These are phyloP conservation scores for Thymelicus sylvestris DNA, from an alignment of 2,888 invertebrate genomes.

Conservation along the genomic window DNA sequence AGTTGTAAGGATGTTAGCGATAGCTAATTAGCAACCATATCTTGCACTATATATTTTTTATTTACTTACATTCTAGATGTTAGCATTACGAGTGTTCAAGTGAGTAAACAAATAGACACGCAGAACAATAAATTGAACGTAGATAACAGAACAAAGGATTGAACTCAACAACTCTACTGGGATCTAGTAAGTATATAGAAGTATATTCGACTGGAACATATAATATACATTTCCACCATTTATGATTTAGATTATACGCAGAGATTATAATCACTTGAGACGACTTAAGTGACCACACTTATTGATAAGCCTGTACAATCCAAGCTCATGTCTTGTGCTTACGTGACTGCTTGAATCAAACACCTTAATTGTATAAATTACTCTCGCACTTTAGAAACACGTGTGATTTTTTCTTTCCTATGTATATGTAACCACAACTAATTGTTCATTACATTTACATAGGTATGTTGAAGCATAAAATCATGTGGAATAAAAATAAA, in stretches of 20 bases:
- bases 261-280: constrained; percentile 4
- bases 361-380: neutral
- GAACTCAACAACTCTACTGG: neutral
- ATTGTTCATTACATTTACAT: neutral
- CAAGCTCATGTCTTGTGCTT: neutral
- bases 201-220: too few species aligned
- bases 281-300: constrained; percentile 2
- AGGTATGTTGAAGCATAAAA: neutral
- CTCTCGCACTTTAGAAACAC: neutral
- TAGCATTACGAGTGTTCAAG: constrained; percentile 39
- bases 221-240: neutral
- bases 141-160: constrained; percentile 43
- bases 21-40: too few species aligned
- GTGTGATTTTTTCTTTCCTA: neutral
- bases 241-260: neutral
- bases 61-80: neutral
- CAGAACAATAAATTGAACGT: constrained; percentile 36
- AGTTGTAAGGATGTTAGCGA: neutral
- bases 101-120: constrained; percentile 37
- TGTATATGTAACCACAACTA: neutral
- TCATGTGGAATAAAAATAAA: neutral
- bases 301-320: neutral
- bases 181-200: neutral
- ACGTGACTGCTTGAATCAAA: neutral
- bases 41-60: neutral